Percentiles rank a stretch among this genome's conserved stretches.
phyloP scores from a whole-genome alignment of 2,888 invertebrate species.

The Synanthedon andrenaeformis region DNA sequence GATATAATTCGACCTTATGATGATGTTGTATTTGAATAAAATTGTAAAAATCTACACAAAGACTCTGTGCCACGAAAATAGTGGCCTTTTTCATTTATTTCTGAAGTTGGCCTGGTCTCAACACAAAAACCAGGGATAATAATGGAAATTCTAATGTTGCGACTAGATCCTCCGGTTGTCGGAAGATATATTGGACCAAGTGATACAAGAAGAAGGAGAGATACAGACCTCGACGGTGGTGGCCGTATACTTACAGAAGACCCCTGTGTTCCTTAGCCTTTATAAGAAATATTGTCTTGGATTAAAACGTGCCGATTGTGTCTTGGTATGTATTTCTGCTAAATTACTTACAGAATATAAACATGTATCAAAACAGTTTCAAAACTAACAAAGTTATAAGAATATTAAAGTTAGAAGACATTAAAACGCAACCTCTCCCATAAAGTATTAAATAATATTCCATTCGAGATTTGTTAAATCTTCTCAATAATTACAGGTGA shows the following conservation, averaged over 20 bases:
- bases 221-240: constrained; percentile 75
- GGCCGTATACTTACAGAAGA: constrained; percentile 79
- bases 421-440: too few species aligned
- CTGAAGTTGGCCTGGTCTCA: too few species aligned
- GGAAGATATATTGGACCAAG: constrained; percentile 83
- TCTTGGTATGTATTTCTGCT: constrained; percentile 70
- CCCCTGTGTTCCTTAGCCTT: constrained; percentile 79
- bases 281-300: constrained; percentile 88
- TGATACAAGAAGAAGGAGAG: constrained; percentile 81
- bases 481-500: constrained; percentile 48
- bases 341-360: not conserved
- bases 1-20: too few species aligned
- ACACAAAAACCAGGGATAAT: too few species aligned
- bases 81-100: too few species aligned
- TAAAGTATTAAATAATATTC: too few species aligned
- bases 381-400: not conserved
- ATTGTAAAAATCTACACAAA: too few species aligned
- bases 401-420: too few species aligned
- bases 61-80: too few species aligned
- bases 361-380: not conserved
- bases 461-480: too few species aligned
- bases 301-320: constrained; percentile 86
- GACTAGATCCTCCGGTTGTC: constrained; percentile 77
- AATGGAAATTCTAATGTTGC: not conserved
- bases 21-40: too few species aligned